Conservation (phyloP, 2,888 invertebrate genomes). For the Trachelus stipa region DNA sequence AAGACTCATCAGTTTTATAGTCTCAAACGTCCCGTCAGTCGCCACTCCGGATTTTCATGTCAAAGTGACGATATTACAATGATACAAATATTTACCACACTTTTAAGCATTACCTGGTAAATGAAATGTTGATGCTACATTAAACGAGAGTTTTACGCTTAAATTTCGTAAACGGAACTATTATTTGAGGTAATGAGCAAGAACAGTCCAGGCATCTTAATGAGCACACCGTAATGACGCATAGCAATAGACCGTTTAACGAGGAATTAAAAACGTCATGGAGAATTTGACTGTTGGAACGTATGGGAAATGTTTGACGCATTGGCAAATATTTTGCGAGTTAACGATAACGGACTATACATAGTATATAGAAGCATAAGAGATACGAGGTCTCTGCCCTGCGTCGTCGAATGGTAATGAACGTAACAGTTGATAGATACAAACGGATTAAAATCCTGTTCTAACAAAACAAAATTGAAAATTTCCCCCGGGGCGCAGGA, state of each 20-base stretch:
- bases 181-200: neutral
- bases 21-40: neutral
- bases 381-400: slow-evolving; percentile 13
- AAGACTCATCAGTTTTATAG: neutral
- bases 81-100: neutral
- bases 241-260: neutral
- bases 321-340: neutral
- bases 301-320: neutral
- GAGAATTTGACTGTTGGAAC: neutral
- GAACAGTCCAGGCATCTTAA: neutral
- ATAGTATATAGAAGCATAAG: neutral
- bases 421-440: neutral
- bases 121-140: neutral
- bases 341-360: neutral
- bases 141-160: neutral
- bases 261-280: neutral
- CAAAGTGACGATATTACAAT: neutral
- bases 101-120: neutral
- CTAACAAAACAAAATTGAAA: slow-evolving; percentile 32
- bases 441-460: slow-evolving; percentile 32
- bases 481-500: slow-evolving; percentile 30
- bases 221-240: neutral
- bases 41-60: neutral
- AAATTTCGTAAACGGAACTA: neutral
- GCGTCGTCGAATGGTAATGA: neutral